These are phyloP conservation scores for Poeciliopsis turneri DNA, from an alignment of 2,797 vertebrate species.

Conservation along the genomic window DNA sequence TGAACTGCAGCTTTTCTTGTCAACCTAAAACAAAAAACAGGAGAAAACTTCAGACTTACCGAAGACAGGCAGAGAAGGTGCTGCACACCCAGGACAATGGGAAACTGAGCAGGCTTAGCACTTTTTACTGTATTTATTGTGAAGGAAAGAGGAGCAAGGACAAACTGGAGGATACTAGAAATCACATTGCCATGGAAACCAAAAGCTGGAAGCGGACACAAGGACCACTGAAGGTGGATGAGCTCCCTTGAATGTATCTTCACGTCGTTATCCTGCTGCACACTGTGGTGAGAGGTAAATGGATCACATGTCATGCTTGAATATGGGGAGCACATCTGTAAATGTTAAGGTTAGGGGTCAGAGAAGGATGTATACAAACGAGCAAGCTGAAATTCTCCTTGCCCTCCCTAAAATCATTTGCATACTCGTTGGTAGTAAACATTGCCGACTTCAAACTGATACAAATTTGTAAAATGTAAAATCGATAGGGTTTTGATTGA, in stretches of 20 bases:
- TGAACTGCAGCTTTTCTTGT: constrained; percentile 34
- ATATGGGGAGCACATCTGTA: not conserved
- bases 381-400: not conserved
- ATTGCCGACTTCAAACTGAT: not conserved
- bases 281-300: constrained; percentile 71
- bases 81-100: constrained; percentile 40
- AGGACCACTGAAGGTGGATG: constrained; percentile 76
- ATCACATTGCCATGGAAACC: constrained; percentile 81
- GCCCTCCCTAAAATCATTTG: not conserved
- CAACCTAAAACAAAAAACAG: constrained; percentile 24
- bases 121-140: constrained; percentile 36
- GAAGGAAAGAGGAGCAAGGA: constrained; percentile 36
- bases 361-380: not conserved
- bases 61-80: constrained; percentile 18
- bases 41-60: not conserved
- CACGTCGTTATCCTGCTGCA: constrained; percentile 40
- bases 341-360: not conserved
- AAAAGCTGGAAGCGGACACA: constrained; percentile 70
- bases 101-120: constrained; percentile 70
- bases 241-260: constrained; percentile 64
- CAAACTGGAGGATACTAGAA: constrained; percentile 69
- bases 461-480: not conserved
- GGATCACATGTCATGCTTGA: constrained; percentile 21
- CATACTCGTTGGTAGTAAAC: not conserved
- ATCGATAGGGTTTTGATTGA: not conserved